These are phyloP conservation scores for Pedionomus torquatus DNA, from an alignment of 2,113 vertebrate genomes.

Conservation along the genomic window DNA sequence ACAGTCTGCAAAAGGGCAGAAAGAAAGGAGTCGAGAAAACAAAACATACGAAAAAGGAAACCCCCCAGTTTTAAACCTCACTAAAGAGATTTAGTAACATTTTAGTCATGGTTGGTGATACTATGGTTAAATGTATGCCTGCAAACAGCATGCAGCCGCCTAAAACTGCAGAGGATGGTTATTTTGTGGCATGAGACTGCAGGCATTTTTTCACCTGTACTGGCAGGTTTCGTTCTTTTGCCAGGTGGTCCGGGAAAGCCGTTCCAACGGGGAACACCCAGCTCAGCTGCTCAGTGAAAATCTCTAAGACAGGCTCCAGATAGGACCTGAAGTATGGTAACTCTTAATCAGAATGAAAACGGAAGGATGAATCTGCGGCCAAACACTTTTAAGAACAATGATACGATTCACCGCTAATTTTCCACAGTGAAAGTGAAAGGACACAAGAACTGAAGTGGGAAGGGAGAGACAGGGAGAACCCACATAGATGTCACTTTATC, in stretches of 20 bases:
- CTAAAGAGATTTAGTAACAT: not conserved
- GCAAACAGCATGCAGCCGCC: not conserved
- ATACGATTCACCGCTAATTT: not conserved
- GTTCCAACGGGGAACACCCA: slow-evolving; percentile 8
- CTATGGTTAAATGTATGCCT: not conserved
- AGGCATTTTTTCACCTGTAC: slow-evolving; percentile 35
- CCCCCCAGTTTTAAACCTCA: not conserved
- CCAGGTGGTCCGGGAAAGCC: not conserved
- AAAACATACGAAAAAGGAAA: not conserved
- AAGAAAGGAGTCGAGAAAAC: not conserved
- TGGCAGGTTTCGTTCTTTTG: slow-evolving; percentile 19
- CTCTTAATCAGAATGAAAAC: slow-evolving; percentile 9
- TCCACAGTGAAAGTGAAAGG: not conserved
- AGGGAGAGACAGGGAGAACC: not conserved
- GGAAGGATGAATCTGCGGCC: not conserved
- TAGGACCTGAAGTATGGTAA: not conserved
- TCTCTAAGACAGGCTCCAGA: not conserved
- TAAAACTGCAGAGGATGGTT: not conserved
- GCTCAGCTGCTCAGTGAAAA: slow-evolving; percentile 33
- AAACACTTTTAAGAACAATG: not conserved
- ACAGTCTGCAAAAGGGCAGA: not conserved
- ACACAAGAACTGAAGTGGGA: not conserved
- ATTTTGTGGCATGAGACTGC: not conserved
- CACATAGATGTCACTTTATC: not conserved
- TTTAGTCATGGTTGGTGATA: not conserved